These are phyloP conservation scores for Gymnoscopelus microlampas DNA, from an alignment of 2,797 vertebrate species.

Conservation along the genomic window DNA sequence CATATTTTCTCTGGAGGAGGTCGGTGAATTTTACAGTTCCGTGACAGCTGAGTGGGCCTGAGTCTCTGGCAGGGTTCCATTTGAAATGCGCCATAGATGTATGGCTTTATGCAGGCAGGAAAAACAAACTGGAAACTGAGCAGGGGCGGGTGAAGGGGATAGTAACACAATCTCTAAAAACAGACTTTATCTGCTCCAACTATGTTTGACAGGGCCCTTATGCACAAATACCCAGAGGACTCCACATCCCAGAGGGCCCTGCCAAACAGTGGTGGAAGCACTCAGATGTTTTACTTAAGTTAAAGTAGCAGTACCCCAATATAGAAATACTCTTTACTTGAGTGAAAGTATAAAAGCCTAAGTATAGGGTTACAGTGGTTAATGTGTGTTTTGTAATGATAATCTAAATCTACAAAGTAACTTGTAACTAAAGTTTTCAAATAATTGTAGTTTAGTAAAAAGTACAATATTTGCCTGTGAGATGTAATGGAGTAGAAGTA, in stretches of 20 bases:
- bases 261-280: slow-evolving; percentile 57
- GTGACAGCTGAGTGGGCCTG: slow-evolving; percentile 55
- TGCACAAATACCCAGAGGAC: slow-evolving; percentile 42
- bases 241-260: slow-evolving; percentile 51
- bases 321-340: no score
- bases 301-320: no score
- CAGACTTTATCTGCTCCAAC: slow-evolving; percentile 64
- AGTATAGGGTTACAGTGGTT: no score
- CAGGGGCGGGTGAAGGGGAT: slow-evolving; percentile 45
- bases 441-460: no score
- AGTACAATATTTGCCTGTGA: no score
- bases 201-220: slow-evolving; percentile 60
- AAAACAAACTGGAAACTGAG: slow-evolving; percentile 64
- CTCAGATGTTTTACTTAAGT: no score
- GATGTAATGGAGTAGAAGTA: no score
- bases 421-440: no score
- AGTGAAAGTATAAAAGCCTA: no score
- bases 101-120: slow-evolving; percentile 57
- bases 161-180: slow-evolving; percentile 65
- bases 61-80: slow-evolving; percentile 62
- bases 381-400: no score
- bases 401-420: no score
- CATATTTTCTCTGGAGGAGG: slow-evolving; percentile 49
- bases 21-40: slow-evolving; percentile 71
- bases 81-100: slow-evolving; percentile 57